phyloP scores from a whole-genome alignment of 2,113 vertebrate species.

The Gorsachius goisagi region DNA sequence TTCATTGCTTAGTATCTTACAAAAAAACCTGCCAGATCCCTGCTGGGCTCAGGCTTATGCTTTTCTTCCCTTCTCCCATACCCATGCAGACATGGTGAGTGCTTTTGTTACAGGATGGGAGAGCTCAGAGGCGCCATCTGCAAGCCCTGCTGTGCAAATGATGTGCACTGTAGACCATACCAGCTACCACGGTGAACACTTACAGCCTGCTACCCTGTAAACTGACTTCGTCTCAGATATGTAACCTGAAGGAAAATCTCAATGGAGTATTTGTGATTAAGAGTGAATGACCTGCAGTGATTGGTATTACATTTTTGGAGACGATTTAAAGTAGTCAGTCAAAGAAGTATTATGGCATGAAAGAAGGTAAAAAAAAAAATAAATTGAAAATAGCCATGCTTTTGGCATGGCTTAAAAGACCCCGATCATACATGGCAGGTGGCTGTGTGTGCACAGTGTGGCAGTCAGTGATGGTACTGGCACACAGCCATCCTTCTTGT shows the following conservation, averaged over 20 bases:
- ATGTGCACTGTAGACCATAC: not conserved
- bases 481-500: not conserved
- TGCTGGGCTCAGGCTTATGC: not conserved
- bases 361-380: not conserved
- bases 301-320: not conserved
- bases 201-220: not conserved
- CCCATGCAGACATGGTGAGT: not conserved
- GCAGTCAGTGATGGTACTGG: not conserved
- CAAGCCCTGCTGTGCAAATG: not conserved
- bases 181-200: not conserved
- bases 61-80: not conserved
- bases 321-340: not conserved
- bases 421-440: not conserved
- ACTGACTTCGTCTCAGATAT: not conserved
- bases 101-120: not conserved
- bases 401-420: not conserved
- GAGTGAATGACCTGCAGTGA: not conserved
- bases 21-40: not conserved
- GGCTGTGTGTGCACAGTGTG: not conserved
- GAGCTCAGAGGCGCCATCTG: not conserved
- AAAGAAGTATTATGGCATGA: not conserved
- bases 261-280: not conserved
- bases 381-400: not conserved
- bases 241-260: not conserved
- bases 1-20: not conserved